Conservation (phyloP, 2,113 vertebrate species). For the Rhinolophus sinicus region DNA sequence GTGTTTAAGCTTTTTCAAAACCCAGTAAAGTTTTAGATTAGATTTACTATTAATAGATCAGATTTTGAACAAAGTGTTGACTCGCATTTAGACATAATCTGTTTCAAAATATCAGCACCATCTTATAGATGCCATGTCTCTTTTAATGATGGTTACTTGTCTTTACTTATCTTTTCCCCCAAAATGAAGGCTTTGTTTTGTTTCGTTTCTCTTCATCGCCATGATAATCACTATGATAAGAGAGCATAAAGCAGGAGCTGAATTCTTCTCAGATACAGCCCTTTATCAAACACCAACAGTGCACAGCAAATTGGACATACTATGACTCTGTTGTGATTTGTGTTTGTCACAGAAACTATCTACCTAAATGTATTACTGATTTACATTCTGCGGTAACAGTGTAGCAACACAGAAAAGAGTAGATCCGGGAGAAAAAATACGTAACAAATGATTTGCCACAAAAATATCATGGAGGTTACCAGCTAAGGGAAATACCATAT, state of each 20-base stretch:
- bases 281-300: constrained; percentile 27
- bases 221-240: not conserved
- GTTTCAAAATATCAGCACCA: not conserved
- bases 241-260: not conserved
- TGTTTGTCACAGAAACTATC: constrained; percentile 46
- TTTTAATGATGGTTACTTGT: constrained; percentile 21
- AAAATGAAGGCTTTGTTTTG: constrained; percentile 1
- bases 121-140: not conserved
- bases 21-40: not conserved
- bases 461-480: not conserved
- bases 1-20: not conserved
- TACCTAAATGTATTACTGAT: constrained; percentile 7
- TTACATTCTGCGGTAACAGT: constrained; percentile 14
- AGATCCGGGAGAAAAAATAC: not conserved
- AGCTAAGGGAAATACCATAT: not conserved
- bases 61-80: constrained; percentile 29
- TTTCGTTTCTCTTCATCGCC: constrained; percentile 44
- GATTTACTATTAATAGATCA: not conserved
- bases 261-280: not conserved
- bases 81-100: not conserved
- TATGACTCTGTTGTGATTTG: constrained; percentile 31
- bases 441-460: not conserved
- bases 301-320: constrained; percentile 49
- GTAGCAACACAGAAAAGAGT: not conserved
- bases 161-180: not conserved